Conservation (phyloP, 2,113 vertebrate genomes). For the Ammodytes dubius region DNA sequence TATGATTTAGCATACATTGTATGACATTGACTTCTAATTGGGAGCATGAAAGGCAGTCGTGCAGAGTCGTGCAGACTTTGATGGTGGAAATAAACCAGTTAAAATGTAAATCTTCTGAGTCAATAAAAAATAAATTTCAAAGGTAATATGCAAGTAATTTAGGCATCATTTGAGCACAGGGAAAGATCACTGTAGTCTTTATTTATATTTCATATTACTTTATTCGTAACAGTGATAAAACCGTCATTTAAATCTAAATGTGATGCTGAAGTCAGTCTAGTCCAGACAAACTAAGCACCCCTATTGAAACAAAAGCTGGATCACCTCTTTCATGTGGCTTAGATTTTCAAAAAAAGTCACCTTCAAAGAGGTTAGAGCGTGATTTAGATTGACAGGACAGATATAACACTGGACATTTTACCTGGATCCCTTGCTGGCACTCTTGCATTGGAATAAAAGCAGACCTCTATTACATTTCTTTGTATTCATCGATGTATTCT, state of each 20-base stretch:
- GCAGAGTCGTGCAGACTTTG: neutral
- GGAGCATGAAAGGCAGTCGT: neutral
- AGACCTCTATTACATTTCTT: neutral
- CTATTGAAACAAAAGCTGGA: neutral
- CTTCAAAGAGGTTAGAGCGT: conserved; percentile 12
- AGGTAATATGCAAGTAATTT: conserved; percentile 23
- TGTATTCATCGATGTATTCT: conserved; percentile 5
- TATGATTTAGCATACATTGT: too few relatives aligned
- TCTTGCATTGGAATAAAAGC: neutral
- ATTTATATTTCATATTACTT: neutral
- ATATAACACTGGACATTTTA: neutral
- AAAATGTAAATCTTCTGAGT: neutral
- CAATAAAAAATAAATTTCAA: neutral
- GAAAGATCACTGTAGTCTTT: conserved; percentile 18
- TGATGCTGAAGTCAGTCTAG: neutral
- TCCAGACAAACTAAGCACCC: neutral
- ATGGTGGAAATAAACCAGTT: neutral
- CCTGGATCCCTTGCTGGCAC: neutral
- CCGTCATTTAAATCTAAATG: neutral
- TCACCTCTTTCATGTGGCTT: neutral
- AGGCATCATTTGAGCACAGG: neutral
- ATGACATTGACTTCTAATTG: conserved; percentile 1
- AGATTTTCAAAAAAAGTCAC: conserved; percentile 14
- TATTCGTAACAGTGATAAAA: neutral
- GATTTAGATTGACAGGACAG: neutral